These are phyloP conservation scores for Microctenopoma stevenorrisi DNA, from an alignment of 2,797 vertebrate genomes.

Conservation along the genomic window DNA sequence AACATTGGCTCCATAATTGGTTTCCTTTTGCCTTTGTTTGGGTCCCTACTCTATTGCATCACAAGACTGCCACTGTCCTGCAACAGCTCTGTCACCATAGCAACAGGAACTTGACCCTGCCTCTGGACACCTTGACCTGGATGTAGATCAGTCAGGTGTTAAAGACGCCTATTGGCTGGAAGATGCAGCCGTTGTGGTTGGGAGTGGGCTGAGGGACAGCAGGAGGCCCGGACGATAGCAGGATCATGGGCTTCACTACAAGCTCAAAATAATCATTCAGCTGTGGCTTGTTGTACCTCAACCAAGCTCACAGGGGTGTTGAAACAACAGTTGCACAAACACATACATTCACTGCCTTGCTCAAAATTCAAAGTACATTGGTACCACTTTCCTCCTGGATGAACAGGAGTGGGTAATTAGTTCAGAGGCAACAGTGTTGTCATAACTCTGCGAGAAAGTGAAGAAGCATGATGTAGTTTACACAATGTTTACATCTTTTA, in stretches of 20 bases:
- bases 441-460: background rate
- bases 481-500: background rate
- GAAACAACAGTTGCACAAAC: background rate
- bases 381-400: background rate
- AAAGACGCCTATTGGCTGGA: conserved; percentile 36
- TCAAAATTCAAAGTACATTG: background rate
- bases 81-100: conserved; percentile 53
- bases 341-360: background rate
- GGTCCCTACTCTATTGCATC: conserved; percentile 31
- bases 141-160: conserved; percentile 60
- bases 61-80: conserved; percentile 31
- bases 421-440: too few species aligned
- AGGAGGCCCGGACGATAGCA: conserved; percentile 6
- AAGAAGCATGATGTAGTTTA: background rate
- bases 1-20: conserved; percentile 19
- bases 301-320: background rate
- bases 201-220: conserved; percentile 24
- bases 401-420: background rate
- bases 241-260: conserved; percentile 6
- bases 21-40: conserved; percentile 19
- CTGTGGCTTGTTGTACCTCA: conserved; percentile 4
- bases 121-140: conserved; percentile 67
- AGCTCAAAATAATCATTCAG: conserved; percentile 5
- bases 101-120: conserved; percentile 63
- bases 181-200: conserved; percentile 38